phyloP scores from a whole-genome alignment of 2,113 vertebrate species.

The Protobothrops flavoviridis region DNA sequence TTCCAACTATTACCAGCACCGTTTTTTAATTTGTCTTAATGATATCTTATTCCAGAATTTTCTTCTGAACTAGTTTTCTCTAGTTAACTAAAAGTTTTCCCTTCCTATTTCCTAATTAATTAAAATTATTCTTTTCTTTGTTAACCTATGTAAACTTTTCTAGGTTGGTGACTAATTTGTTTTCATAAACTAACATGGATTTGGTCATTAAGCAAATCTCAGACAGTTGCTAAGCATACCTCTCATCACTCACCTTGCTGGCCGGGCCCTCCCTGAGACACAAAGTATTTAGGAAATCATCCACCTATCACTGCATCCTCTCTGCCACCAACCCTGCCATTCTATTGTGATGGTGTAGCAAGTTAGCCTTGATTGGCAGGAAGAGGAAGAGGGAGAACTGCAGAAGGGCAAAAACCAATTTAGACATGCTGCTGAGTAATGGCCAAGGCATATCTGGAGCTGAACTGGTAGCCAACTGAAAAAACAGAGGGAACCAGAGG shows the following conservation, averaged over 20 bases:
- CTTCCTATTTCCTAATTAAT: not conserved
- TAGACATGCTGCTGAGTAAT: slow-evolving; percentile 4
- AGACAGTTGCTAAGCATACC: not conserved
- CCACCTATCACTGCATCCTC: slow-evolving; percentile 83
- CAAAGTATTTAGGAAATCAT: not conserved
- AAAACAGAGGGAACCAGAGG: slow-evolving; percentile 30
- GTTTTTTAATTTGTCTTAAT: not conserved
- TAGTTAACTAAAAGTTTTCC: not conserved
- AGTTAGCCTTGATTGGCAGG: slow-evolving; percentile 47
- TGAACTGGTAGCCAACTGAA: slow-evolving; percentile 37
- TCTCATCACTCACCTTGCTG: not conserved
- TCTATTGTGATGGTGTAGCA: slow-evolving; percentile 76
- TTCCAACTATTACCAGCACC: not conserved
- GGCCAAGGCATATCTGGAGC: not conserved
- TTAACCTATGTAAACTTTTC: not conserved
- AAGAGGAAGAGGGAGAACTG: slow-evolving; percentile 2
- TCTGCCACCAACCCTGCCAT: slow-evolving; percentile 93
- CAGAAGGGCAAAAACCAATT: slow-evolving; percentile 9
- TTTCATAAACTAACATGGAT: not conserved
- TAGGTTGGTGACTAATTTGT: not conserved
- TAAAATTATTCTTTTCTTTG: not conserved
- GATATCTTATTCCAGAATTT: not conserved
- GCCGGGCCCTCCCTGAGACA: not conserved
- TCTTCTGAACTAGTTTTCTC: not conserved
- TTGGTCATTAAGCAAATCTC: not conserved